Evolutionary conservation across 2,113 vertebrate genomes (phyloP), one percentile per base, ranked within the genome.

Genomic region (Gymnocephalus cernua): DNA sequence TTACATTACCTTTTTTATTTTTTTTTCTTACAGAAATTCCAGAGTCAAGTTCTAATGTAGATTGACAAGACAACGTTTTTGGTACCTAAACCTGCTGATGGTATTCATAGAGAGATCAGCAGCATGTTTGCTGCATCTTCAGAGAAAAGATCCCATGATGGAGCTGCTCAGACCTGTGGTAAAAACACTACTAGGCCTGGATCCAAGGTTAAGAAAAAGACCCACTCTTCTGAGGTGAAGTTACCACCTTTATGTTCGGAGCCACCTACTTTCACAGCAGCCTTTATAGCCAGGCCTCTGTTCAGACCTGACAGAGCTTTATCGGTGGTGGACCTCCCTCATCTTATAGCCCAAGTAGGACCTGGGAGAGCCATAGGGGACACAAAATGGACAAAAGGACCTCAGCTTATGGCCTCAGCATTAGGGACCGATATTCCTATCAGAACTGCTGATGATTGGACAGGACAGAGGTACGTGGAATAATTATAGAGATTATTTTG

Each of bases 261-360:
- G 14, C 69, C 19, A 1, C 54, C 50, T 18, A 14, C 14, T 18
- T 2, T 23, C 19, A 68, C 83, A 51, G 48, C 83, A 21, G 70
- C 80, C 18, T 77, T 77, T 57, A 23, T 38, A 35, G 13, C n/a
- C 54, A 77, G 58, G 47, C 27, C 54, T 1, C 79, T 68, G 35
- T 79, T 79, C 57, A 85, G 79, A 41, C 29, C 86, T 3, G 50
- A 66, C 0, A 64, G 75, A 27, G 35, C 74, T 27, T 23, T 79
- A 4, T 87, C 87, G 2, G 44, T 76, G 47, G 48, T 85, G 74
- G 79, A 91, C 4, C 90, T 92, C 15, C 88, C 94, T 51, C 83
- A 29, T 70, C 63, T 92, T 6, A 54, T 85, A 4, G 78, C 86
- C 18, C 57, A 84, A 16, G 75, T 85, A 13, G 86, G 83, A 41